Base-by-base conservation (phyloP, 1,140 invertebrate species). In the Bombus sylvicola region DNA sequence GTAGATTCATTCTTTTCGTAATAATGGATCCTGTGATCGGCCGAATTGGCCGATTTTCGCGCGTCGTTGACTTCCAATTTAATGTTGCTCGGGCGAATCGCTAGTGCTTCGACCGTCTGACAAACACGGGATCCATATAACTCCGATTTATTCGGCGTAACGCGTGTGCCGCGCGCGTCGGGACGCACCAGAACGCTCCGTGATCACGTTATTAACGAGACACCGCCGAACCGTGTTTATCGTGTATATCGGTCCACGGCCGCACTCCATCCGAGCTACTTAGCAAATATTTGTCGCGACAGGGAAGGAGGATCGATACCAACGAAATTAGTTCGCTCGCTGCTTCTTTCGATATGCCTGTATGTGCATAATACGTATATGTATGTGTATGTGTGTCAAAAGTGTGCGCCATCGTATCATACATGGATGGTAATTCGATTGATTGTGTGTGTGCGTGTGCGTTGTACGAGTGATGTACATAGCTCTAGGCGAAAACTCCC, bases 31-130 rank as follows among this genome's bases (percentile, higher is more conserved):
- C 47, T 47, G 1, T 39, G 3, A 34, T 39, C 43, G 64, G 10
- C 72, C 6, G 39, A 76, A 76, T 57, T 47, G 41, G 47, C 68
- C 57, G 28, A 88, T 39, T 80, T 85, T 88, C 15, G 47, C 68
- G 64, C 41, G 22, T 18, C 12, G 76, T 69, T 73, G 41, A n/a
- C 47, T 88, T 57, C 71, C 76, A 84, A 84, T 88, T 88, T 80
- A 88, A 87, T 69, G 62, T 87, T 43, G 71, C 66, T 62, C 81
- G 73, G 37, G 18, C 68, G 80, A 88, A 88, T 88, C 72, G 72
- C 37, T 71, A 81, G 80, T 69, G 85, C 57, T 73, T 69, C 59
- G 68, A n/a, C 57, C 53, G 75, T 47, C 71, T 59, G 41, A 57
- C 64, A 84, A 88, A 80, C 75, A 87, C 18, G 53, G 73, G n/a